Evolutionary conservation across 2,113 vertebrate species (phyloP).

Genomic region (Zosterops lateralis): DNA sequence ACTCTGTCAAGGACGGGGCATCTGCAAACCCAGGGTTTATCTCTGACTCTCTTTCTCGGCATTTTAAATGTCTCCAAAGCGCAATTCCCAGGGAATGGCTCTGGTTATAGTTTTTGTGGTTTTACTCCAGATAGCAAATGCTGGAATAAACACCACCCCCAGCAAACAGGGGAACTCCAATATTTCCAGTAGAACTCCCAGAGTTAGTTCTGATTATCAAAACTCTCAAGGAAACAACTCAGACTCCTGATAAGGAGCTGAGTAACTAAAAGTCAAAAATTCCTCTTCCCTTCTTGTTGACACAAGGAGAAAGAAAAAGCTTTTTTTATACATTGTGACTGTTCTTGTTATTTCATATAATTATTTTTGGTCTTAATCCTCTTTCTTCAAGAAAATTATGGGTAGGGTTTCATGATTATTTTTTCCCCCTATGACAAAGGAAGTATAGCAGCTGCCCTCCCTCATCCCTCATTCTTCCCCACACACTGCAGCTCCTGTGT

Average conservation of each 20-base stretch:
- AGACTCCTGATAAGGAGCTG: conserved; percentile 33
- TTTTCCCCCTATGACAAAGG: neutral
- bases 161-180: neutral
- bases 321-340: neutral
- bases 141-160: neutral
- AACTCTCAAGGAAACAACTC: neutral
- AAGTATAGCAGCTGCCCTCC: neutral
- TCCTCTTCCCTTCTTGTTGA: neutral
- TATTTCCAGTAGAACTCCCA: neutral
- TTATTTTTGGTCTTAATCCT: conserved; percentile 2
- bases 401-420: neutral
- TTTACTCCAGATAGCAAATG: neutral
- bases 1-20: neutral
- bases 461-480: neutral
- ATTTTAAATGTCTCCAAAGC: neutral
- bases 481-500: neutral
- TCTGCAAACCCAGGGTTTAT: neutral
- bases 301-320: neutral
- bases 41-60: neutral
- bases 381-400: neutral
- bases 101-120: neutral
- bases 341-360: neutral
- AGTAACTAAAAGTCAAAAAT: neutral
- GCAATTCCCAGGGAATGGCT: accelerated
- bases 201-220: neutral